A percentile compares a stretch with the other conserved stretches of the same genome.
phyloP scores from a whole-genome alignment of 35 echinoderm and acorn worm species.

The Heliocidaris tuberculata region DNA sequence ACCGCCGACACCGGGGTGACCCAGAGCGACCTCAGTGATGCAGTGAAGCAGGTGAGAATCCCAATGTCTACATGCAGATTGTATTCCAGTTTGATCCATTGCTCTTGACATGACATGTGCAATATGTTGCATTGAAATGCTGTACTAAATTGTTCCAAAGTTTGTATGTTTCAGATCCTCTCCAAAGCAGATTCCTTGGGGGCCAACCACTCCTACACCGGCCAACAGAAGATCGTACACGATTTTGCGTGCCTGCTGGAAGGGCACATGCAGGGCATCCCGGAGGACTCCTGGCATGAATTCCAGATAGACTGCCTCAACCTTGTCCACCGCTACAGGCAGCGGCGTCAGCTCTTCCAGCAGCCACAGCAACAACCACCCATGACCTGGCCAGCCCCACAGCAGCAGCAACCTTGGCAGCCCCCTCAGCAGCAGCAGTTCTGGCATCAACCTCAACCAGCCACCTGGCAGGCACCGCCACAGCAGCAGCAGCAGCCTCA shows the following conservation, averaged over 20 bases:
- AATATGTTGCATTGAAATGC: conserved; percentile 57
- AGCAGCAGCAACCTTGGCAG: no score
- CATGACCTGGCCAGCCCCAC: background rate
- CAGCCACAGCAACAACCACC: conserved; percentile 8
- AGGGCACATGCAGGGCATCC: conserved; percentile 68
- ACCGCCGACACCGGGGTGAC: conserved; percentile 47
- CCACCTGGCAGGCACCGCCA: no score
- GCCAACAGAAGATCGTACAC: conserved; percentile 61
- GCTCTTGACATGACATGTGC: conserved; percentile 63
- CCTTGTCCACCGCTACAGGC: conserved; percentile 18
- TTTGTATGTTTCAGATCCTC: conserved; percentile 73
- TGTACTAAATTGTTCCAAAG: conserved; percentile 52
- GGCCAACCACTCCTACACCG: conserved; percentile 35
- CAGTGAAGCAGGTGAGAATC: conserved; percentile 63
- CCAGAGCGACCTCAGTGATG: conserved; percentile 57
- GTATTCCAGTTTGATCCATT: conserved; percentile 58
- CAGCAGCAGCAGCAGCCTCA: no score
- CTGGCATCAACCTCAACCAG: no score
- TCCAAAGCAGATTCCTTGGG: conserved; percentile 67
- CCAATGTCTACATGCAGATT: conserved; percentile 53
- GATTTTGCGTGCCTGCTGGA: conserved; percentile 66
- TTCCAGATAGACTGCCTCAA: conserved; percentile 66
- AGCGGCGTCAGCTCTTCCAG: background rate
- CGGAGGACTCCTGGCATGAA: conserved; percentile 63
- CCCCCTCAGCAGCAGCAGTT: no score